Percentiles rank a stretch among this genome's conserved stretches.
Conservation (phyloP, 2,113 vertebrate genomes). For the Amazona guildingii region DNA sequence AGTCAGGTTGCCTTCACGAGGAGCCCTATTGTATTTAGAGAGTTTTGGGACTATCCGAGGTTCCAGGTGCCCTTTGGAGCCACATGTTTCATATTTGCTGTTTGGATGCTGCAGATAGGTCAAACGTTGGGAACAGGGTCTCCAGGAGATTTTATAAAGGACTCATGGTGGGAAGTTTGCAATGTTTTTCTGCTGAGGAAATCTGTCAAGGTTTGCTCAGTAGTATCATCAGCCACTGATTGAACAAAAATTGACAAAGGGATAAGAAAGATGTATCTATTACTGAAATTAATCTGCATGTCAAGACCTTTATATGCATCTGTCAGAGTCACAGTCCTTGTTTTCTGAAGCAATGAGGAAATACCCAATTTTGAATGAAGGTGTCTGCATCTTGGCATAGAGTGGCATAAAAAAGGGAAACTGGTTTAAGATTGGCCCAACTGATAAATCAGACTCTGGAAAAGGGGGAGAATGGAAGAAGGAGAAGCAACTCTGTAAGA, state of each 20-base stretch:
- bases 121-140: not conserved
- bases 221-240: not conserved
- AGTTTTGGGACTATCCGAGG: not conserved
- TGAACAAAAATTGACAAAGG: not conserved
- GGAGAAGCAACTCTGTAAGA: accelerated
- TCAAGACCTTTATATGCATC: not conserved
- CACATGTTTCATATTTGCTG: not conserved
- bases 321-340: not conserved
- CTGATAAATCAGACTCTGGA: not conserved
- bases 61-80: not conserved
- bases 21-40: not conserved
- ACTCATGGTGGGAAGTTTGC: not conserved
- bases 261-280: not conserved
- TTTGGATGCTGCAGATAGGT: not conserved
- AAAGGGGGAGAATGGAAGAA: not conserved
- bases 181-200: not conserved
- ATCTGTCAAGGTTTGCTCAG: not conserved
- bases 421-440: not conserved
- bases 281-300: not conserved
- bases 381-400: not conserved
- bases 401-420: not conserved
- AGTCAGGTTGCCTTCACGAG: not conserved
- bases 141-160: not conserved
- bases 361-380: not conserved
- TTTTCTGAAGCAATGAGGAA: not conserved